Percentiles rank a stretch among this genome's conserved stretches.
Conservation (phyloP, 2,113 vertebrate genomes). For the Ochotona princeps region DNA sequence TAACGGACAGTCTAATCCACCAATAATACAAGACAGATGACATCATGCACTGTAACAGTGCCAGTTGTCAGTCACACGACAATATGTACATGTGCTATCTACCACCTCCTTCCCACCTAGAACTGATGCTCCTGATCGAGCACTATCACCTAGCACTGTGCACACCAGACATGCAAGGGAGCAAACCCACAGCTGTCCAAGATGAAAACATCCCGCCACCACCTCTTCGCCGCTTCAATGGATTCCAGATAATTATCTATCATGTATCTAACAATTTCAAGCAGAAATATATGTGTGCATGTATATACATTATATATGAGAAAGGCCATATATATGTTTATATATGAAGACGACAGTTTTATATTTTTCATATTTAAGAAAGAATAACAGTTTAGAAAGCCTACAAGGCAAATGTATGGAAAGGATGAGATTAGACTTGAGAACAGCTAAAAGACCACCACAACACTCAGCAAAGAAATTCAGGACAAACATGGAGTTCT, state of each 20-base stretch:
- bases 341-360: background rate
- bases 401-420: background rate
- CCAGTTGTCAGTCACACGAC: background rate
- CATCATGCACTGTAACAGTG: background rate
- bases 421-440: background rate
- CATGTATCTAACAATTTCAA: background rate
- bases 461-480: background rate
- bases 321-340: too few relatives aligned
- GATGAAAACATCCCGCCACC: background rate
- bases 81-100: background rate
- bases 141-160: background rate
- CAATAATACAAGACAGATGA: background rate
- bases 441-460: background rate
- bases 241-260: background rate
- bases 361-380: background rate
- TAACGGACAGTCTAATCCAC: too few relatives aligned
- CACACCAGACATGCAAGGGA: background rate
- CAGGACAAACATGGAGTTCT: background rate
- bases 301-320: too few relatives aligned
- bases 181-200: background rate
- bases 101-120: rapidly evolving
- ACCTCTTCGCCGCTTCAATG: background rate
- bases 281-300: too few relatives aligned
- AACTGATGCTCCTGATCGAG: background rate
- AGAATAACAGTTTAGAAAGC: background rate